Percentiles rank a stretch among this genome's conserved stretches.
Conservation (phyloP, 1,140 invertebrate species). For the Scaptomyza graminum region DNA sequence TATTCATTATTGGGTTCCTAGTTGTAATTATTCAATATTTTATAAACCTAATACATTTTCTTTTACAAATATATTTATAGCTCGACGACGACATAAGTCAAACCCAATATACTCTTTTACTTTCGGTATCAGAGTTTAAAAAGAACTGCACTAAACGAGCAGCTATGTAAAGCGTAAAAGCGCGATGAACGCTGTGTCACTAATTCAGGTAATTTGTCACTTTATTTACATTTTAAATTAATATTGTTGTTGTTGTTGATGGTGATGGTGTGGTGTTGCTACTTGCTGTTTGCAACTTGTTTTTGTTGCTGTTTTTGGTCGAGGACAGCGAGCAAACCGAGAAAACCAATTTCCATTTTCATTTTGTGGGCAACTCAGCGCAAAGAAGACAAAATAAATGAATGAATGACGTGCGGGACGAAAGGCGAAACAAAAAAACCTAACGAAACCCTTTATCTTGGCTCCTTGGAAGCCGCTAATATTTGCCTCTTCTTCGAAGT, state of each 20-base stretch:
- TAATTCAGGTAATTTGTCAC: slow-evolving; percentile 81
- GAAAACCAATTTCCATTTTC: slow-evolving; percentile 81
- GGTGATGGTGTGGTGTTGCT: slow-evolving; percentile 1
- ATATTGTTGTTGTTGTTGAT: slow-evolving; percentile 39
- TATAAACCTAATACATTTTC: too few species aligned
- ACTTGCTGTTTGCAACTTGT: not conserved
- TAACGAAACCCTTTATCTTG: slow-evolving; percentile 55
- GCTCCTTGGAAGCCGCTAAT: not conserved
- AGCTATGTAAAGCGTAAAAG: slow-evolving; percentile 10
- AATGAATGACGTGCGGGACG: slow-evolving; percentile 65
- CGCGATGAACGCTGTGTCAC: slow-evolving; percentile 70
- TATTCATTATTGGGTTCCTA: too few species aligned
- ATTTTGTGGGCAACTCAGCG: slow-evolving; percentile 70
- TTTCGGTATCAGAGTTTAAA: too few species aligned
- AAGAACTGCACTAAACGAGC: too few species aligned
- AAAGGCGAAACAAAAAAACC: slow-evolving; percentile 13
- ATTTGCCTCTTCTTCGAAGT: not conserved
- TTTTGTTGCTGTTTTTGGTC: slow-evolving; percentile 20
- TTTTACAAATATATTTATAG: too few species aligned
- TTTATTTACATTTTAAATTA: slow-evolving; percentile 81
- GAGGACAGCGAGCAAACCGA: slow-evolving; percentile 65
- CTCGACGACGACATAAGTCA: too few species aligned
- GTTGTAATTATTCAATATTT: too few species aligned
- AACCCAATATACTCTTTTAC: too few species aligned
- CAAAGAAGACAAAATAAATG: slow-evolving; percentile 73